Percentiles rank a stretch among this genome's conserved stretches.
phyloP scores from a whole-genome alignment of 2,797 vertebrate genomes.

The Mormyrus hasselquistii region DNA sequence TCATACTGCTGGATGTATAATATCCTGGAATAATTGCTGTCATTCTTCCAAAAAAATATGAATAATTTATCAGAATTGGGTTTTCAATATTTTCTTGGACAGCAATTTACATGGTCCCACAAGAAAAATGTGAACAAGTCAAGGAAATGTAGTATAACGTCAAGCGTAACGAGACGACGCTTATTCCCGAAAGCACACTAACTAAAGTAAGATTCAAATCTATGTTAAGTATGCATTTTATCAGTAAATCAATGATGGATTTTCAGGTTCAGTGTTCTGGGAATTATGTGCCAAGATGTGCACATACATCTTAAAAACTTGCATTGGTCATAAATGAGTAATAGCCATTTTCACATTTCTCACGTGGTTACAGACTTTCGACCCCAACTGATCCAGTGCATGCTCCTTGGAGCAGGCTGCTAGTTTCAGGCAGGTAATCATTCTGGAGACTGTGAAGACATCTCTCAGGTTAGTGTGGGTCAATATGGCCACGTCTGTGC shows the following conservation, averaged over 20 bases:
- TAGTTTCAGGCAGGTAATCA: background rate
- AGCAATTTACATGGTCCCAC: background rate
- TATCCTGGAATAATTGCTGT: background rate
- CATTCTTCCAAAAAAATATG: background rate
- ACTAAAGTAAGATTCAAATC: background rate
- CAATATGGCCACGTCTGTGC: background rate
- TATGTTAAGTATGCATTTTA: background rate
- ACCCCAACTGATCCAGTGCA: background rate
- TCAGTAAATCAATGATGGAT: background rate
- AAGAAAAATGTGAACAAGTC: background rate
- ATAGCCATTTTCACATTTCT: background rate
- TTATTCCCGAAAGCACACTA: background rate
- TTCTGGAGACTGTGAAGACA: background rate
- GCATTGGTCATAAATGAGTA: background rate
- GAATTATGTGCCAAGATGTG: background rate
- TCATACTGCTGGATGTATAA: background rate
- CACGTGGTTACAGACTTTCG: background rate
- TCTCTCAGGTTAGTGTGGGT: background rate
- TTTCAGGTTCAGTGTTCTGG: background rate
- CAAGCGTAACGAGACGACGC: background rate
- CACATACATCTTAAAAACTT: background rate
- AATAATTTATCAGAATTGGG: background rate
- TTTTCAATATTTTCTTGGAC: background rate
- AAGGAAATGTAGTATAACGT: background rate
- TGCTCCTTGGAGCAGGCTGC: background rate